Percentiles rank a stretch among this genome's conserved stretches.
phyloP scores from a whole-genome alignment of 2,888 invertebrate species.

The Macrosoma leucophasiata region DNA sequence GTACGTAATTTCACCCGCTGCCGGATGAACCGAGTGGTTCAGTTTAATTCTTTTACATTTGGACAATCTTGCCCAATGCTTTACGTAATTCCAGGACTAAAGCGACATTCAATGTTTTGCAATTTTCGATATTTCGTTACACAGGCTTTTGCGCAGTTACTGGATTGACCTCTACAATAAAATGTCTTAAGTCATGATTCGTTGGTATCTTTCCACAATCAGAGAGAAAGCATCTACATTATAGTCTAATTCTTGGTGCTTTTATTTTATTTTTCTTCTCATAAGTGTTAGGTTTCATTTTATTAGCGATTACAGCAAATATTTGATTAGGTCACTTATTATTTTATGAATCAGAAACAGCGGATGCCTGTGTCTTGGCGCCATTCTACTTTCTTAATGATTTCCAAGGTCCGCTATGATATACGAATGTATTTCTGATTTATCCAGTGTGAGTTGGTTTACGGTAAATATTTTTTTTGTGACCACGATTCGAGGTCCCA shows the following conservation, averaged over 20 bases:
- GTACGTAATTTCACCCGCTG: conserved; percentile 44
- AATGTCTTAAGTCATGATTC: conserved; percentile 8
- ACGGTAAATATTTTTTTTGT: conserved; percentile 13
- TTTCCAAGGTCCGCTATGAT: conserved; percentile 32
- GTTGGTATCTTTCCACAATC: conserved; percentile 5
- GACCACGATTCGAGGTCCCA: background rate
- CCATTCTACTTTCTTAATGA: conserved; percentile 50
- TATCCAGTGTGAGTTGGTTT: conserved; percentile 23
- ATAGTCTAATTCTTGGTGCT: conserved; percentile 6
- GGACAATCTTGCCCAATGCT: conserved; percentile 57
- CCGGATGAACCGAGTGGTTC: conserved; percentile 43
- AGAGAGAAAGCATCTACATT: conserved; percentile 12
- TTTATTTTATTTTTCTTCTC: conserved; percentile 1
- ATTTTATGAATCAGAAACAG: too few species aligned
- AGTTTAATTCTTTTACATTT: conserved; percentile 54
- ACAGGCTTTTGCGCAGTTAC: conserved; percentile 46
- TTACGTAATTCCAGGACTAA: conserved; percentile 68
- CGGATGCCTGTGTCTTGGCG: too few species aligned
- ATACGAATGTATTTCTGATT: conserved; percentile 33
- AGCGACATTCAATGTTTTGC: conserved; percentile 54
- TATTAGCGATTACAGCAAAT: background rate
- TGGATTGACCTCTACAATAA: conserved; percentile 39
- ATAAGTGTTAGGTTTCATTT: conserved; percentile 2
- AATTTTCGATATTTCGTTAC: conserved; percentile 59
- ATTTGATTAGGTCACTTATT: too few species aligned